Conservation (phyloP, 2,113 vertebrate genomes). For the Macaca nemestrina region DNA sequence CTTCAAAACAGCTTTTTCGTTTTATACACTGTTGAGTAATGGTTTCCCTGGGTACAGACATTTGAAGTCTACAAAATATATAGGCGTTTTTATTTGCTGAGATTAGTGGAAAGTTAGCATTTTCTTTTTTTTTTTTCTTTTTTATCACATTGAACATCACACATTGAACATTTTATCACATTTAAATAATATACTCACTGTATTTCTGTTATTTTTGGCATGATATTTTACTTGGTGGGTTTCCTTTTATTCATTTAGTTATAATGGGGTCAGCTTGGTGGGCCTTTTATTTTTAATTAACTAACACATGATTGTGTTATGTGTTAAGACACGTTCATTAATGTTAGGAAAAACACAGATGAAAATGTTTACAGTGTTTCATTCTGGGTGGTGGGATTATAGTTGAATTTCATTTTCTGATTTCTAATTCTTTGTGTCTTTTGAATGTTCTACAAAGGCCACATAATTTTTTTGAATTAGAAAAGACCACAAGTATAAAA, state of each 20-base stretch:
- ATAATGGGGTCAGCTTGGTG: background rate
- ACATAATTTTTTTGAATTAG: background rate
- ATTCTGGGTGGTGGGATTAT: background rate
- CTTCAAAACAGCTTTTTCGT: constrained; percentile 65
- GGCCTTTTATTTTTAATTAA: constrained; percentile 56
- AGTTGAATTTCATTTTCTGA: background rate
- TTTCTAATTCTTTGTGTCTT: constrained; percentile 3
- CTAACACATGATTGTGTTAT: background rate
- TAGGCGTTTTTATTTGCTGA: constrained; percentile 22
- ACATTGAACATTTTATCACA: constrained; percentile 11
- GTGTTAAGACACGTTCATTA: background rate
- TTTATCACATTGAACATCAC: constrained; percentile 18
- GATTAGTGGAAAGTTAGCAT: constrained; percentile 14
- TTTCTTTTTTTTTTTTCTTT: constrained; percentile 1
- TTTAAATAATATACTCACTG: constrained; percentile 52
- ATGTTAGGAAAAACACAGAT: background rate
- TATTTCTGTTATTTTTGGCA: constrained; percentile 67
- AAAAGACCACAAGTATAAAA: background rate
- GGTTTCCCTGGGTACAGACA: constrained; percentile 49
- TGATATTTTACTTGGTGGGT: constrained; percentile 32
- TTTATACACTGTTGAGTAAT: constrained; percentile 48
- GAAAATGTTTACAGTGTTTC: background rate
- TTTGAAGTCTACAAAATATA: background rate
- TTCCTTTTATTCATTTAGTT: constrained; percentile 64
- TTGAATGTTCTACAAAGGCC: background rate